A percentile compares a stretch with the other conserved stretches of the same genome.
Evolutionary conservation across 2,888 invertebrate species (phyloP).

Genomic region (Sarcophaga carnaria): DNA sequence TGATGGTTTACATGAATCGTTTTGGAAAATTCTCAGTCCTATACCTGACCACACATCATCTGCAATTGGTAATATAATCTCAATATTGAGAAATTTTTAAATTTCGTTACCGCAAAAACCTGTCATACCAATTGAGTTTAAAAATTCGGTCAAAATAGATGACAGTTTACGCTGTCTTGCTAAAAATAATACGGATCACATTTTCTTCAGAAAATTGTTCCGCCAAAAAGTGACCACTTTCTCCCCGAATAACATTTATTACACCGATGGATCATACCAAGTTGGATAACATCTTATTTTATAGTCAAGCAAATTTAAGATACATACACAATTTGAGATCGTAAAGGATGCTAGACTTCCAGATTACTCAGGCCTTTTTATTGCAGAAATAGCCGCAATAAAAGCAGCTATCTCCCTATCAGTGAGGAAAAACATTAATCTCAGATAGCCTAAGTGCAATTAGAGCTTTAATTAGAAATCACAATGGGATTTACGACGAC

Average conservation of each 20-base stretch:
- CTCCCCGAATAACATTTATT: neutral
- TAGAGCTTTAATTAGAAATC: neutral
- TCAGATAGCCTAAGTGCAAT: no score
- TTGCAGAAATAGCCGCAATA: constrained; percentile 24
- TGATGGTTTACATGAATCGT: neutral
- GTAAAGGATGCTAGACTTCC: neutral
- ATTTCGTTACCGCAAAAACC: constrained; percentile 23
- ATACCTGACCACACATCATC: neutral
- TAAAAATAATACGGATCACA: neutral
- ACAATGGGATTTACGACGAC: neutral
- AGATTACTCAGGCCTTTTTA: constrained; percentile 7
- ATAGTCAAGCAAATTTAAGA: neutral
- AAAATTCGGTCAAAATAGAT: neutral
- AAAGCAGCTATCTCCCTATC: neutral
- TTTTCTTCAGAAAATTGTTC: neutral
- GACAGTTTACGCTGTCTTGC: neutral
- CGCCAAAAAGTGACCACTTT: neutral
- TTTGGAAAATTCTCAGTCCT: neutral
- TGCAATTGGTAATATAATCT: neutral
- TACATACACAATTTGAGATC: neutral
- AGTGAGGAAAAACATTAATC: no score
- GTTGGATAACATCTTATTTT: neutral
- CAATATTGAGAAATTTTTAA: neutral
- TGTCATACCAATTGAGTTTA: neutral
- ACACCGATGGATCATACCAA: constrained; percentile 26